These are phyloP conservation scores for Colletes collaris DNA, from an alignment of 2,888 invertebrate species.

Conservation along the genomic window DNA sequence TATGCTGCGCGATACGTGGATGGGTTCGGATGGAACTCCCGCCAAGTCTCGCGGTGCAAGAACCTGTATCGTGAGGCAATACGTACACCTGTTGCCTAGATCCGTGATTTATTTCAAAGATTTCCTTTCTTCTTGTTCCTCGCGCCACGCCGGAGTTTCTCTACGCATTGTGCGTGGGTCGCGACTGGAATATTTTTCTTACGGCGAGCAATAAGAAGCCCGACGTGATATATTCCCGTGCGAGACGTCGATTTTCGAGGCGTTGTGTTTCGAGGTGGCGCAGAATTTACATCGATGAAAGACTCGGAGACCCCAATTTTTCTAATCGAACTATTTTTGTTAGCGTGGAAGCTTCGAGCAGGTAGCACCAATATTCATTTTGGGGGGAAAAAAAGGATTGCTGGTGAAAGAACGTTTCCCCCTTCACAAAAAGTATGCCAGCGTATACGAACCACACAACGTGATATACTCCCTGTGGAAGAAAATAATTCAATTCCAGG, in stretches of 20 bases:
- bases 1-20: constrained; percentile 53
- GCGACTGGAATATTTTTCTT: constrained; percentile 49
- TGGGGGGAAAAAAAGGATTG: too few species aligned
- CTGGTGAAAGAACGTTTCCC: too few species aligned
- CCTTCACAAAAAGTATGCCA: too few species aligned
- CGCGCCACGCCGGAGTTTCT: constrained; percentile 52
- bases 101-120: constrained; percentile 71
- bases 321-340: too few species aligned
- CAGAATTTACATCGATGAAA: not conserved
- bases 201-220: constrained; percentile 8
- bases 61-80: constrained; percentile 70
- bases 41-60: constrained; percentile 58
- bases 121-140: constrained; percentile 63
- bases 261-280: constrained; percentile 3
- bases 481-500: too few species aligned
- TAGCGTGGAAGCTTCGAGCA: too few species aligned
- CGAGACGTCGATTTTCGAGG: constrained; percentile 23
- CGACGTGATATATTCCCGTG: constrained; percentile 33
- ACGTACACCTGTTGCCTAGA: constrained; percentile 77
- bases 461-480: too few species aligned
- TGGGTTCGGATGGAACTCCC: constrained; percentile 50
- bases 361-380: too few species aligned
- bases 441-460: too few species aligned
- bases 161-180: constrained; percentile 56
- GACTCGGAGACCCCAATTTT: too few species aligned